Evolutionary conservation across 2,797 vertebrate genomes (phyloP), one percentile per base, ranked within the genome.

Genomic region (Danionella dracula): DNA sequence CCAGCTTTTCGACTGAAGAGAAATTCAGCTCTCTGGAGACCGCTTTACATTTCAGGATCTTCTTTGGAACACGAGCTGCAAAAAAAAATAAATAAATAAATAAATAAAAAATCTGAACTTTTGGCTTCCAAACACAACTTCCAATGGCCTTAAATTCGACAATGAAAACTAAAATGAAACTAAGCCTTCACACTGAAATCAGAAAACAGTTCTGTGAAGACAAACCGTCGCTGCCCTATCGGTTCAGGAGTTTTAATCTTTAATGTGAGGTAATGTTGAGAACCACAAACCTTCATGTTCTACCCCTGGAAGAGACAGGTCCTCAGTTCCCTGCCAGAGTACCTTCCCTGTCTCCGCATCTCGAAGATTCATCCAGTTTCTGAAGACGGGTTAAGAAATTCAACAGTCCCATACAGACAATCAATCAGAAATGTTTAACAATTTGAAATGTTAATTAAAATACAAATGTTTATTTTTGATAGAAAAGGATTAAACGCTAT

Each of bases 311-410:
- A 98, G 86, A 2, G 97, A 98, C 12, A 99, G 90, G 76, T 99
- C 96, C 81, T 99, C 97, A 5, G 95, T 98, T 75, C 97, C 97
- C 83, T 99, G 97, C 97, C 97, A 99, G 59, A 99, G 91, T 63
- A 98, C 94, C 76, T 98, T 98, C 35, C 97, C 97, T 0, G 93
- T 97, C 78, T 99, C 97, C 13, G 95, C 95, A 88, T 99, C 97
- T 40, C 97, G 90, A 62, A 99, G 92, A 75, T 98, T 99, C 97
- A 98, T 98, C 94, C 96, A 99, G 72, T 99, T 99, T 89, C 97
- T 99, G 83, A 16, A 60, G 53, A 17, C 5, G 46, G n/a, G 60
- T 76, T 68, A 68, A 73, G 64, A 50, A 11, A 54, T 21, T 27
- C 6, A 27, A 27, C 23, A 27, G 6, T 27, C 23, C 6, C 23